Evolutionary conservation across 2,113 vertebrate genomes (phyloP), one percentile per base, ranked within the genome.

Genomic region (Python bivittatus): DNA sequence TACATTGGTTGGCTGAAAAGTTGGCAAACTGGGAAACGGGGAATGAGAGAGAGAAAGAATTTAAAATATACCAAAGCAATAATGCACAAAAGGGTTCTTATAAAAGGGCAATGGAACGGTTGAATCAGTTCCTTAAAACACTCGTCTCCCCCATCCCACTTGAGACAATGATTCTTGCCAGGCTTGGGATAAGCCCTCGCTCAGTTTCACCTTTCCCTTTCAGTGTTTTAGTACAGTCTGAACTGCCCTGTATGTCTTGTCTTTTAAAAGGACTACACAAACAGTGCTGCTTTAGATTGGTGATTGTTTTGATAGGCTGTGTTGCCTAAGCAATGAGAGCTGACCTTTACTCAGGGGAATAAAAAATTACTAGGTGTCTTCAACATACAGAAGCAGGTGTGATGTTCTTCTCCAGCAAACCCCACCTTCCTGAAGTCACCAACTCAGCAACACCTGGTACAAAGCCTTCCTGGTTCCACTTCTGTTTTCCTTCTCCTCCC

Each of bases 341-440:
- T 29, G 84, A 44, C 64, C 92, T 93, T 93, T 93, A 87, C 68
- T 91, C 92, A 56, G 64, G 44, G 15, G 38, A 58, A 61, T 54
- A 29, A 38, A 42, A 22, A 84, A 88, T 23, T 23, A 54, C 72
- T 13, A 53, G 25, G 44, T 64, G 5, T 29, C 2, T 68, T 25
- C 1, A 8, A 52, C 86, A 4, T 23, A 23, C 9, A 29, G 42
- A 22, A 89, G 48, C 85, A 61, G 56, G 68, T 53, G 53, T 1
- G 38, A 60, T 38, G n/a, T 8, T 20, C 68, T 27, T 23, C 29
- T 6, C 38, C 10, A 9, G 29, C 15, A 27, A 5, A 38, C 85
- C 44, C 68, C 90, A 54, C 90, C 92, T 88, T 38, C 48, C n/a
- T 85, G 88, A 54, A 89, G 79, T 53, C 72, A 23, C 38, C 4